Evolutionary conservation across 2,888 invertebrate genomes (phyloP).

Genomic region (Parnassius smintheus): DNA sequence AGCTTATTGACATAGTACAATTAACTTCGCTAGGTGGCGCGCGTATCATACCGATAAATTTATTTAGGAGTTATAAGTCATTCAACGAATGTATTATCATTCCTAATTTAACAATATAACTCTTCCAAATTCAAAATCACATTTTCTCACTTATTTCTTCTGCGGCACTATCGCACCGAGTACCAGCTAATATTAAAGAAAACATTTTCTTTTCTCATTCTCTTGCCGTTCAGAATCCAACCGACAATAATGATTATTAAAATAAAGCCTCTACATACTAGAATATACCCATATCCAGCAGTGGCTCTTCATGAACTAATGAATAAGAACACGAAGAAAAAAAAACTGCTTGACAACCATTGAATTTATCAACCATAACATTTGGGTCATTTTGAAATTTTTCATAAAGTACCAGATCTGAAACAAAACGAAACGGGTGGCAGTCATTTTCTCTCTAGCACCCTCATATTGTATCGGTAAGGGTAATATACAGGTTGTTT

Average conservation of each 20-base stretch:
- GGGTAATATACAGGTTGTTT: constrained; percentile 46
- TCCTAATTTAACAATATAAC: no score
- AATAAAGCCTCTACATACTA: not conserved
- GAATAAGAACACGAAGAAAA: not conserved
- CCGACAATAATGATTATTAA: not conserved
- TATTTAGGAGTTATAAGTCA: no score
- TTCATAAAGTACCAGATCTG: constrained; percentile 20
- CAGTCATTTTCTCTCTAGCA: constrained; percentile 8
- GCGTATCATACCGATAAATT: no score
- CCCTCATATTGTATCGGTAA: constrained; percentile 40
- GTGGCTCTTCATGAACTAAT: not conserved
- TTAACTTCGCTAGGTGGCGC: no score
- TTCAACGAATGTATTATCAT: no score
- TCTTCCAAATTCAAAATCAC: no score
- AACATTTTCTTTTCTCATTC: no score
- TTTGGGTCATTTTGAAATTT: constrained; percentile 1
- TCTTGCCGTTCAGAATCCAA: no score
- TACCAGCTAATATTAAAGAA: no score
- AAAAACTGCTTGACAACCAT: not conserved
- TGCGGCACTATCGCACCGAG: no score
- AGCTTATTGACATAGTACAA: no score
- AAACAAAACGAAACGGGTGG: constrained; percentile 26
- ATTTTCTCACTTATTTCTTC: no score
- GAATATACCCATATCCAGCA: not conserved
- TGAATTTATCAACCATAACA: constrained; percentile 17